phyloP scores from a whole-genome alignment of 2,888 invertebrate genomes.

The Blastobasis lacticolella region DNA sequence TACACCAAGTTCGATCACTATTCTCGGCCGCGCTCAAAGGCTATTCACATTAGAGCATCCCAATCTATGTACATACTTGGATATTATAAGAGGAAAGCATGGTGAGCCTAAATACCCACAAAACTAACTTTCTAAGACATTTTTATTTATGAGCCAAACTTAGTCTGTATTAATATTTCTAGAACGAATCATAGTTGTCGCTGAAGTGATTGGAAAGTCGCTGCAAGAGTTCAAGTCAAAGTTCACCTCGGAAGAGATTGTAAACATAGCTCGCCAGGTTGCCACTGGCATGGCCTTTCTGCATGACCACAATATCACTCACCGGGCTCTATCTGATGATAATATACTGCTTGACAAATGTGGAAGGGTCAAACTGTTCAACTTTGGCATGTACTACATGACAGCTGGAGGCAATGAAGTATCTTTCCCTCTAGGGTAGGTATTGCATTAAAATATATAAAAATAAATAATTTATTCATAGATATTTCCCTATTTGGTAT shows the following conservation, averaged over 20 bases:
- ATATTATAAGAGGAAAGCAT: conserved; percentile 94
- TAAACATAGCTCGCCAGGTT: conserved; percentile 82
- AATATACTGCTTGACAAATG: conserved; percentile 85
- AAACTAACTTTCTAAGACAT: background rate
- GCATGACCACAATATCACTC: conserved; percentile 81
- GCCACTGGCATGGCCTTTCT: conserved; percentile 82
- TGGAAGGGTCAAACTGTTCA: conserved; percentile 87
- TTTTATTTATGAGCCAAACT: no score
- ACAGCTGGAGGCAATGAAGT: conserved; percentile 90
- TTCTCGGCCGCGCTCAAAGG: conserved; percentile 90
- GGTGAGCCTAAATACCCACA: conserved; percentile 71
- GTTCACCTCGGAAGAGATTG: conserved; percentile 63
- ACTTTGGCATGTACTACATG: conserved; percentile 95
- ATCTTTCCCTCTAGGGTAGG: conserved; percentile 90
- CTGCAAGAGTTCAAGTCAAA: conserved; percentile 70
- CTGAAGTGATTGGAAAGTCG: conserved; percentile 83
- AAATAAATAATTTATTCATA: no score
- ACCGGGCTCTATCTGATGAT: conserved; percentile 86
- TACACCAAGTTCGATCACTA: conserved; percentile 96
- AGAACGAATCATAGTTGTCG: conserved; percentile 88
- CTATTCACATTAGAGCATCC: conserved; percentile 86
- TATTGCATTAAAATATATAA: conserved; percentile 7
- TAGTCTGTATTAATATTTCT: conserved; percentile 22
- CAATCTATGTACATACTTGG: conserved; percentile 91
- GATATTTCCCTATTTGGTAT: no score